These are phyloP conservation scores for Babyrousa celebensis DNA, from an alignment of 2,797 vertebrate genomes.

Conservation along the genomic window DNA sequence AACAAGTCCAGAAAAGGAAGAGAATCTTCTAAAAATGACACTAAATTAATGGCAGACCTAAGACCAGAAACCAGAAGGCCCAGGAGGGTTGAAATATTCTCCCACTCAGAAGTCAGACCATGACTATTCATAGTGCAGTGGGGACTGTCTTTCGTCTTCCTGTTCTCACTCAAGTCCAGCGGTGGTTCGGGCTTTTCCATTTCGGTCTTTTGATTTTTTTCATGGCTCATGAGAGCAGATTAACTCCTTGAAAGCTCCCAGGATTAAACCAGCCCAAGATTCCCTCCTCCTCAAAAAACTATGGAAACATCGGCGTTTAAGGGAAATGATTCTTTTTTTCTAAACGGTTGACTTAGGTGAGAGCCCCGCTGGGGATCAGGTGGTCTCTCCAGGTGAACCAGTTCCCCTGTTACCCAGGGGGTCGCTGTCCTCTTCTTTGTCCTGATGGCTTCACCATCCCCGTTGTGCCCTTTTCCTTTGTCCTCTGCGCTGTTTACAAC, in stretches of 20 bases:
- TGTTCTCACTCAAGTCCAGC: constrained; percentile 39
- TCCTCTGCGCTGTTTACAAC: constrained; percentile 68
- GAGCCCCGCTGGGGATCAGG: background rate
- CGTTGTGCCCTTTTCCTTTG: constrained; percentile 36
- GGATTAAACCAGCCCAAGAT: background rate
- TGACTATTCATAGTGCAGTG: background rate
- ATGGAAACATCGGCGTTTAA: background rate
- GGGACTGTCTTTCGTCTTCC: constrained; percentile 1
- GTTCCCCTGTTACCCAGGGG: background rate
- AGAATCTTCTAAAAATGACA: constrained; percentile 20
- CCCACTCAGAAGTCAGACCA: background rate
- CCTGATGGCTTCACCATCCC: background rate
- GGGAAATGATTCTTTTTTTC: background rate
- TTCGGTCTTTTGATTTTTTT: constrained; percentile 18
- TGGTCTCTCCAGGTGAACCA: background rate
- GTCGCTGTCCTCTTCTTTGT: background rate
- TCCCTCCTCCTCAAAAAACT: background rate
- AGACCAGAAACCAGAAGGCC: constrained; percentile 52
- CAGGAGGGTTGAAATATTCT: constrained; percentile 24
- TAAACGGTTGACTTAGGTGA: background rate
- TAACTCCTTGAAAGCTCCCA: constrained; percentile 23
- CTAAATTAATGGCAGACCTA: constrained; percentile 13
- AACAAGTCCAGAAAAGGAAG: constrained; percentile 70
- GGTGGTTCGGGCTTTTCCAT: background rate
- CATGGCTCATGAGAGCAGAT: background rate